Evolutionary conservation across 2,113 vertebrate genomes (phyloP).

Genomic region (Apteryx owenii): DNA sequence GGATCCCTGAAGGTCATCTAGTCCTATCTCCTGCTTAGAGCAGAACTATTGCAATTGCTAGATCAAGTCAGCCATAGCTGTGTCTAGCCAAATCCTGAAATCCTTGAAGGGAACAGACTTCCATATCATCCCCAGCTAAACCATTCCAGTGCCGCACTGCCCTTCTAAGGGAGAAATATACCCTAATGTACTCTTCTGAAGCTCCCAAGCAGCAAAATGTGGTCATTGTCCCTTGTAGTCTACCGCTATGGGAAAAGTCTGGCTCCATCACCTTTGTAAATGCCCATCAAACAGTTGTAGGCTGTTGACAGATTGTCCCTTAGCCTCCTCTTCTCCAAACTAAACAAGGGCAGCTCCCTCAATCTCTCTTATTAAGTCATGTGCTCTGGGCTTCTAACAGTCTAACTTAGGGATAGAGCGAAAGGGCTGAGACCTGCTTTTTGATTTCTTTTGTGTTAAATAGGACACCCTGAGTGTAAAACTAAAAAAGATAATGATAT

Average conservation of each 20-base stretch:
- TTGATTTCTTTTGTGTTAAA: neutral
- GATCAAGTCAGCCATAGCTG: neutral
- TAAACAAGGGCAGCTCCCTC: neutral
- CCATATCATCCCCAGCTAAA: neutral
- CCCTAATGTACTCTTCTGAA: neutral
- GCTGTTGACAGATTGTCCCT: neutral
- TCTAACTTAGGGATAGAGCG: neutral
- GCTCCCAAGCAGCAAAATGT: neutral
- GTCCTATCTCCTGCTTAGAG: neutral
- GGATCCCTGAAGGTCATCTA: neutral
- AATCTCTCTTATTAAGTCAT: neutral
- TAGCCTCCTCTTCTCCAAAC: neutral
- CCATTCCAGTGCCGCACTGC: neutral
- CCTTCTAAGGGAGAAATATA: neutral
- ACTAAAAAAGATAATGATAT: neutral
- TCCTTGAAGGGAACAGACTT: neutral
- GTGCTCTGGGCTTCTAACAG: neutral
- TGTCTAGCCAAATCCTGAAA: neutral
- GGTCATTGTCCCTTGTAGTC: neutral
- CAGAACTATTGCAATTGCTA: neutral
- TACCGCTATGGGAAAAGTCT: rapidly evolving
- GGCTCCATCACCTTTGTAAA: neutral
- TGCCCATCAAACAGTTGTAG: neutral
- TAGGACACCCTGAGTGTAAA: neutral
- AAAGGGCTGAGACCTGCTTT: neutral